Percentiles rank a stretch among this genome's conserved stretches.
phyloP scores from a whole-genome alignment of 2,888 invertebrate species.

The Mystacides longicornis region DNA sequence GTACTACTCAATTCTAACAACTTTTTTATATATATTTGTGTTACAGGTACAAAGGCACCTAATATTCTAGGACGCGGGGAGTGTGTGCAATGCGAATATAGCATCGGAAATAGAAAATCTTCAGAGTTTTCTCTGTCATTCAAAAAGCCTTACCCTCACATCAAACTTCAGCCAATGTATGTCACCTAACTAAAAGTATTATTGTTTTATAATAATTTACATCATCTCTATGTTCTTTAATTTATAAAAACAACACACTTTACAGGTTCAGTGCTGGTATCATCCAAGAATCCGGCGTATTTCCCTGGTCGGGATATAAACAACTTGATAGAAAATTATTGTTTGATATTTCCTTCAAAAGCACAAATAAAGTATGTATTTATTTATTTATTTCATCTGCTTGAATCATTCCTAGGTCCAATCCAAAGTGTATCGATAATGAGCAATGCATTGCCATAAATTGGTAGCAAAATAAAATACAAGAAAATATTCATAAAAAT shows the following conservation, averaged over 20 bases:
- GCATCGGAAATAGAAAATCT: conserved; percentile 74
- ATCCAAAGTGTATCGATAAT: too few relatives aligned
- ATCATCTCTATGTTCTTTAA: too few relatives aligned
- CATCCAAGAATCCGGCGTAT: conserved; percentile 71
- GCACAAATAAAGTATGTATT: conserved; percentile 53
- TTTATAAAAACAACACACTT: too few relatives aligned
- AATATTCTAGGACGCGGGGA: conserved; percentile 88
- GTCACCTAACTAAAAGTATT: too few relatives aligned
- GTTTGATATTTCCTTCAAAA: conserved; percentile 66
- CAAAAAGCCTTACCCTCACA: conserved; percentile 76
- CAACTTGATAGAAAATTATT: conserved; percentile 71
- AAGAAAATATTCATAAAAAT: too few relatives aligned
- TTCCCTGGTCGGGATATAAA: conserved; percentile 76
- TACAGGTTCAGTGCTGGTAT: conserved; percentile 61
- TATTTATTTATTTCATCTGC: too few relatives aligned
- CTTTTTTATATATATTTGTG: too few relatives aligned
- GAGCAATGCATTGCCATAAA: too few relatives aligned
- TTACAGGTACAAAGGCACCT: conserved; percentile 59
- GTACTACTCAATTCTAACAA: too few relatives aligned
- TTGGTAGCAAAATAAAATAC: too few relatives aligned
- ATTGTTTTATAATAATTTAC: too few relatives aligned
- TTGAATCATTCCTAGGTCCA: too few relatives aligned
- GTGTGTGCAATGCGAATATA: conserved; percentile 71
- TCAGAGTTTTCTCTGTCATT: conserved; percentile 74
- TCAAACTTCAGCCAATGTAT: conserved; percentile 58